These are phyloP conservation scores for Actinopyga echinites DNA, from an alignment of 53 echinoderm and acorn worm genomes.

Conservation along the genomic window DNA sequence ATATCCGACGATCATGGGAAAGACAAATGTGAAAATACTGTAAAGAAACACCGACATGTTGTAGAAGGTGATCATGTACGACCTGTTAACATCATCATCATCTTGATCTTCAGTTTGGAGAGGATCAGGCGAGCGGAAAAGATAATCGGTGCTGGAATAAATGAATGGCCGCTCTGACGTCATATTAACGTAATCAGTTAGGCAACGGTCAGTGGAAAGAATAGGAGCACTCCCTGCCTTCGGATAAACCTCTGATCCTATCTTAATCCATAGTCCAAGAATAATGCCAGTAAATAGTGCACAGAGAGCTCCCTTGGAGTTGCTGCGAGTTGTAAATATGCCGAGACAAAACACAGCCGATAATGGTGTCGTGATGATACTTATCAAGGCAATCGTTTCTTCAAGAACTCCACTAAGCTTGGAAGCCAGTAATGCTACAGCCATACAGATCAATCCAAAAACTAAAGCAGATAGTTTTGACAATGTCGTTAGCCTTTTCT, in stretches of 20 bases:
- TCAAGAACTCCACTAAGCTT: not conserved
- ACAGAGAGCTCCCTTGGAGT: not conserved
- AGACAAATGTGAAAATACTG: not conserved
- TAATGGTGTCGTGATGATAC: not conserved
- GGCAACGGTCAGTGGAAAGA: not conserved
- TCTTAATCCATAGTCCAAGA: not conserved
- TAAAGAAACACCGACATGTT: not conserved
- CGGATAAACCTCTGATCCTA: not conserved
- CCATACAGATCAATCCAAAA: not conserved
- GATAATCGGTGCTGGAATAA: no score
- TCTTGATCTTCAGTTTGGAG: no score
- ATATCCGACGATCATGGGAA: not conserved
- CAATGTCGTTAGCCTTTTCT: not conserved
- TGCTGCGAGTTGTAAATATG: not conserved
- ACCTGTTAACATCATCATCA: not conserved
- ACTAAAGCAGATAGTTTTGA: not conserved
- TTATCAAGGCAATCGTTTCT: not conserved
- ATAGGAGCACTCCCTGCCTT: not conserved
- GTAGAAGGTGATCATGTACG: not conserved
- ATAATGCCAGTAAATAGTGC: not conserved
- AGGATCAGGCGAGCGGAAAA: no score
- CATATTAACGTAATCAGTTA: not conserved
- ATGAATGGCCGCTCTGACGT: not conserved
- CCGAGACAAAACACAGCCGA: not conserved
- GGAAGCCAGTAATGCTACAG: not conserved